phyloP scores from a whole-genome alignment of 2,888 invertebrate genomes.

The Chymomyza fuscimana region DNA sequence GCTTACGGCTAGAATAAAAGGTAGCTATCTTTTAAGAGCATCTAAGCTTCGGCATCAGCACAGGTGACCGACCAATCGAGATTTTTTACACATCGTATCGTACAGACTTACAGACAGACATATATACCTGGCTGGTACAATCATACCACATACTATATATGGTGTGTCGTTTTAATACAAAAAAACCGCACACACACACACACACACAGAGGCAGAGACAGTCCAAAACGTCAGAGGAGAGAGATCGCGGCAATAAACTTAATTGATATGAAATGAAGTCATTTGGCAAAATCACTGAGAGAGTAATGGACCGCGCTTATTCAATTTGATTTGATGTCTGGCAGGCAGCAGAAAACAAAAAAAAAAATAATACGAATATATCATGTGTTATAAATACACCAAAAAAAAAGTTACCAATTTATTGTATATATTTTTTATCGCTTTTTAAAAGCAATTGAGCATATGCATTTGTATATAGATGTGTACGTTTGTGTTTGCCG shows the following conservation, averaged over 20 bases:
- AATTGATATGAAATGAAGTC: slow-evolving; percentile 79
- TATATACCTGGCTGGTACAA: background rate
- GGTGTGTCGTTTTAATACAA: slow-evolving; percentile 42
- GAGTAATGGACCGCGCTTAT: slow-evolving; percentile 67
- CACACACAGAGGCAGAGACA: background rate
- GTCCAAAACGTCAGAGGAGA: slow-evolving; percentile 2
- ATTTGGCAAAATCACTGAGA: slow-evolving; percentile 73
- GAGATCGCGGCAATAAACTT: slow-evolving; percentile 65
- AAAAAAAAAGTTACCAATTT: background rate
- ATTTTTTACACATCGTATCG: background rate
- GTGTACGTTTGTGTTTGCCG: slow-evolving; percentile 24
- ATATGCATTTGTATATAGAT: slow-evolving; percentile 37
- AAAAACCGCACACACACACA: slow-evolving; percentile 34
- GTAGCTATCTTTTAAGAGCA: background rate
- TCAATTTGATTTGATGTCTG: slow-evolving; percentile 72
- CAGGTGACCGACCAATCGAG: background rate
- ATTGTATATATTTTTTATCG: slow-evolving; percentile 25
- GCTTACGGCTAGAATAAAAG: too few species aligned
- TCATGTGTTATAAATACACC: slow-evolving; percentile 15
- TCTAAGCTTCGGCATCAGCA: background rate
- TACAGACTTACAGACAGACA: background rate
- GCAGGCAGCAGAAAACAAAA: slow-evolving; percentile 35
- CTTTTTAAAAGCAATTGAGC: slow-evolving; percentile 51
- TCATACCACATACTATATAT: slow-evolving; percentile 7
- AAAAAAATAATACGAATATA: slow-evolving; percentile 6